A percentile compares a stretch with the other conserved stretches of the same genome.
These are phyloP conservation scores for Nephrotoma flavescens DNA, from an alignment of 2,888 invertebrate species.

Conservation along the genomic window DNA sequence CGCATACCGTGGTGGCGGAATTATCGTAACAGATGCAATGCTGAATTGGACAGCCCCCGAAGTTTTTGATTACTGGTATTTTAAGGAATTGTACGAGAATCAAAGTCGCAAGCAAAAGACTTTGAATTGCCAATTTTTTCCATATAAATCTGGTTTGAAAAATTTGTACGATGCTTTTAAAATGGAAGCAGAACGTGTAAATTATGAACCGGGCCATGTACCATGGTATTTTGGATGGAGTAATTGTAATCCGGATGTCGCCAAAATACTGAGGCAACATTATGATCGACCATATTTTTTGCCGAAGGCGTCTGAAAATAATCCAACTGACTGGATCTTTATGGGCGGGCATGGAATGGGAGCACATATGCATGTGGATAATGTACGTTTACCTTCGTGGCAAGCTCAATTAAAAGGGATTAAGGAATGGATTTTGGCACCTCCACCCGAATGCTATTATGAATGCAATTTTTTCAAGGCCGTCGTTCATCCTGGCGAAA, in stretches of 20 bases:
- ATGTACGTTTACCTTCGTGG: constrained; percentile 89
- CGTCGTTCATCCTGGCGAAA: constrained; percentile 75
- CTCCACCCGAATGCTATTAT: constrained; percentile 85
- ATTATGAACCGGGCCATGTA: constrained; percentile 25
- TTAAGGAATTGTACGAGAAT: constrained; percentile 58
- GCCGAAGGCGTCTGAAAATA: constrained; percentile 71
- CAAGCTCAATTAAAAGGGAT: constrained; percentile 85
- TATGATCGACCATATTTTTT: constrained; percentile 81
- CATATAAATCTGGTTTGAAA: constrained; percentile 76
- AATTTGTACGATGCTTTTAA: constrained; percentile 66
- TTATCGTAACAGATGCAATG: constrained; percentile 74
- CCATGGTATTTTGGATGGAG: constrained; percentile 71
- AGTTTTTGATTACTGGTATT: constrained; percentile 68
- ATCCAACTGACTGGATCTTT: constrained; percentile 90
- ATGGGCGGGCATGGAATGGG: constrained; percentile 93
- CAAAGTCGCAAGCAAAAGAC: constrained; percentile 37
- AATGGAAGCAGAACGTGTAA: constrained; percentile 59
- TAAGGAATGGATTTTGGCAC: constrained; percentile 80
- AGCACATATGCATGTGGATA: constrained; percentile 93
- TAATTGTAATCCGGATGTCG: constrained; percentile 77
- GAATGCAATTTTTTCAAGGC: constrained; percentile 40
- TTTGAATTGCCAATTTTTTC: constrained; percentile 80
- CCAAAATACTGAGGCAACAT: constrained; percentile 58
- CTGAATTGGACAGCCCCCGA: constrained; percentile 63
- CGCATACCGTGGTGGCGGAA: constrained; percentile 65